Evolutionary conservation across 1,140 invertebrate genomes (phyloP), one percentile per base, ranked within the genome.

Genomic region (Antheraea mylitta): DNA sequence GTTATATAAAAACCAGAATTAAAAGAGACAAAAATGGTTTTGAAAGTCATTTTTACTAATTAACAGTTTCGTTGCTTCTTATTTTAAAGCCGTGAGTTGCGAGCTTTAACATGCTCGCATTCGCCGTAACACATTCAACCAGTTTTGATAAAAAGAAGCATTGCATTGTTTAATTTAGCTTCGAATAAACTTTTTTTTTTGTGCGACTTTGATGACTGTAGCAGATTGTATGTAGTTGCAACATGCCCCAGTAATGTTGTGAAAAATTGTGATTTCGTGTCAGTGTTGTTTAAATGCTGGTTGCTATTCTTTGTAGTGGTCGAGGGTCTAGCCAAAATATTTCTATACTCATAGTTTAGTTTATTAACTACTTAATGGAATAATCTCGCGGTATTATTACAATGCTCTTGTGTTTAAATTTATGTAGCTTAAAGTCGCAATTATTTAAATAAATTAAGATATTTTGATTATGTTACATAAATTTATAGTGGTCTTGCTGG

Each of bases 111-210:
- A 53, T 53, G 13, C 45, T 9, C 0, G 13, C 5, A 53, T 53
- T 10, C 45, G 22, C 1, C 45, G 1, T n/a, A 53, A 53, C 13
- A 6, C 10, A 53, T 53, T 53, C 45, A 16, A 53, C 16, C 45
- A 2, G 45, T 16, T 13, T 19, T 22, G 22, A 10, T 60, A n/a
- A 63, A 63, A 61, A 22, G 37, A 58, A 67, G 71, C 68, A 71
- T 71, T 64, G 19, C 68, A 79, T 74, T 78, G 76, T 77, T 77
- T 76, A 69, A 68, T 69, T 74, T 71, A 74, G 68, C 71, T 74
- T 63, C 68, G 45, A 30, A 30, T 30, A 30, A 75, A 75, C 71
- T 66, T 70, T 70, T 71, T 72, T 68, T 71, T 68, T 67, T 67
- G 64, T 59, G 22, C 30, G 22, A 42, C 59, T 37, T 64, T 65